Evolutionary conservation across 2,888 invertebrate species (phyloP).

Genomic region (Gymnoscelis rufifasciata): DNA sequence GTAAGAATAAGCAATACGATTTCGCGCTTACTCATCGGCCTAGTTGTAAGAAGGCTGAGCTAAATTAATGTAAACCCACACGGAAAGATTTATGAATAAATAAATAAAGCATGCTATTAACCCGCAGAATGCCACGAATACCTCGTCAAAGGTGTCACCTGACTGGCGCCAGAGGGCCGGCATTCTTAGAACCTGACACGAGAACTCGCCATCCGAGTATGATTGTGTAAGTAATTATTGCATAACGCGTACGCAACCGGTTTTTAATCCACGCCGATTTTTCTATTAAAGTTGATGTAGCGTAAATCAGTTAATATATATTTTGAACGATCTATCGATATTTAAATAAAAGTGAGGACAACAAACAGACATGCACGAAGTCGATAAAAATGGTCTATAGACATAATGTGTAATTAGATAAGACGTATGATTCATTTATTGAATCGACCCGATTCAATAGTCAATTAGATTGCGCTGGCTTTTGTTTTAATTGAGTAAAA

Average conservation of each 20-base stretch:
- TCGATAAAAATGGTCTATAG: no score
- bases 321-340: no score
- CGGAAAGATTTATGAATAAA: constrained; percentile 11
- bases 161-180: constrained; percentile 62
- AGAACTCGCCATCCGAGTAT: constrained; percentile 34
- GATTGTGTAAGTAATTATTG: constrained; percentile 34
- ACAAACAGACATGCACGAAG: no score
- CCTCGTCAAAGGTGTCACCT: constrained; percentile 49
- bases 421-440: not conserved
- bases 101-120: constrained; percentile 14
- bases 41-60: no score
- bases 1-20: no score
- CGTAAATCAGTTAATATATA: no score
- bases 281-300: not conserved
- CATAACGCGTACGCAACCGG: constrained; percentile 25
- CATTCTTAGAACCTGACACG: constrained; percentile 56
- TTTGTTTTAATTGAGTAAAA: not conserved
- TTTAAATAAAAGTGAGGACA: no score
- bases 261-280: constrained; percentile 11
- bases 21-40: no score
- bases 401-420: no score
- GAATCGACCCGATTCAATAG: not conserved
- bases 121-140: constrained; percentile 23
- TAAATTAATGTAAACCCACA: no score
- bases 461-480: not conserved